Percentiles rank a stretch among this genome's conserved stretches.
phyloP scores from a whole-genome alignment of 2,888 invertebrate species.

The Eremobia ochroleuca region DNA sequence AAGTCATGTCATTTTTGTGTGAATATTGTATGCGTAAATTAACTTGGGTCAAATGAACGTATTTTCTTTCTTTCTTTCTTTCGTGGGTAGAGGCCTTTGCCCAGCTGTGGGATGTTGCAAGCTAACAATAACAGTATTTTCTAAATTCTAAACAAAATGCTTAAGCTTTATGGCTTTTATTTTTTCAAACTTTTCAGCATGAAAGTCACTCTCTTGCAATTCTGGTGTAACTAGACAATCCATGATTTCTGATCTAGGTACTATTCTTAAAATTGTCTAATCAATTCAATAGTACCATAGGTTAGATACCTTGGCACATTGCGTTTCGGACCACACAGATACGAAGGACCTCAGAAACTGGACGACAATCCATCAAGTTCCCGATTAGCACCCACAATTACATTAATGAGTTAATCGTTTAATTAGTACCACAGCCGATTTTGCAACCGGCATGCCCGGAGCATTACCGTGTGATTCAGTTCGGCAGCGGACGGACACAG shows the following conservation, averaged over 20 bases:
- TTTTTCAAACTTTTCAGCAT: background rate
- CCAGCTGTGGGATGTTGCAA: too few relatives aligned
- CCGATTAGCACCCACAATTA: background rate
- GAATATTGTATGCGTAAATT: too few relatives aligned
- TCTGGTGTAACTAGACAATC: background rate
- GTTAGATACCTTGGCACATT: background rate
- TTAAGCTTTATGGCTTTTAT: background rate
- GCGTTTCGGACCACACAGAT: background rate
- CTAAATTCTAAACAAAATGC: background rate
- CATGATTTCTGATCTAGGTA: background rate
- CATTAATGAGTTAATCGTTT: constrained; percentile 44
- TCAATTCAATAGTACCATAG: background rate
- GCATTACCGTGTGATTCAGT: constrained; percentile 69
- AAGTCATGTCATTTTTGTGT: too few relatives aligned
- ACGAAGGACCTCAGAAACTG: background rate
- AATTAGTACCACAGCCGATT: constrained; percentile 46
- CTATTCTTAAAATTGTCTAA: background rate
- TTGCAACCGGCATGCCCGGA: constrained; percentile 48
- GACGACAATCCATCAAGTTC: background rate
- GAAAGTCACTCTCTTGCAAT: background rate
- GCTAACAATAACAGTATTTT: too few relatives aligned
- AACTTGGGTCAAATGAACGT: too few relatives aligned
- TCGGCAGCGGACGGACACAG: constrained; percentile 65
- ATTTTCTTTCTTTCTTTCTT: too few relatives aligned
- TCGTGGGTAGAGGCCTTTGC: too few relatives aligned